phyloP scores from a whole-genome alignment of 37 sponge, comb jelly and placozoan genomes.

The Chondrosia reniformis region DNA sequence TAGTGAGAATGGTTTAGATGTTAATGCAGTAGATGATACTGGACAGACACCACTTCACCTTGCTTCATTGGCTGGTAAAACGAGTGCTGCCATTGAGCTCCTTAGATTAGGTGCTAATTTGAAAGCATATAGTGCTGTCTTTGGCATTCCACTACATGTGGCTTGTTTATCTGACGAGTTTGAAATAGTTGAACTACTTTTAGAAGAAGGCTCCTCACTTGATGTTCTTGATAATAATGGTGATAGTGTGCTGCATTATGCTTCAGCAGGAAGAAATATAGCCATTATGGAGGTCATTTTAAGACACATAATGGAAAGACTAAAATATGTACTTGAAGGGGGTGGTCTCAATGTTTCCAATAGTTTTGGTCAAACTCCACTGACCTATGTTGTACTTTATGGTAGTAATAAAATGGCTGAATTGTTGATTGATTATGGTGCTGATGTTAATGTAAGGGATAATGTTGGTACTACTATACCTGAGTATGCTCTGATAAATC shows the following conservation, averaged over 20 bases:
- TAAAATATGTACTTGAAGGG: neutral
- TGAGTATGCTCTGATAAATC: neutral
- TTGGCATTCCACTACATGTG: neutral
- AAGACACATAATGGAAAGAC: no score
- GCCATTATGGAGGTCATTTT: no score
- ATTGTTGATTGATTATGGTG: neutral
- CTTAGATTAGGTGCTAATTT: neutral
- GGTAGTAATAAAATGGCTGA: neutral
- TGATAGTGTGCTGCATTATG: no score
- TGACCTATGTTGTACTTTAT: neutral
- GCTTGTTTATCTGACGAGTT: neutral
- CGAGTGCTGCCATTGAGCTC: neutral
- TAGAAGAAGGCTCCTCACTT: conserved; percentile 6
- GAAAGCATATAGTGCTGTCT: neutral
- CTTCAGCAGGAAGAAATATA: no score
- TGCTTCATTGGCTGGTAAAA: neutral
- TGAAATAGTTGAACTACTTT: neutral
- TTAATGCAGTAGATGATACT: neutral
- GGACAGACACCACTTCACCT: neutral
- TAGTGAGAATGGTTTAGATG: neutral
- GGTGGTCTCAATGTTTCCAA: neutral
- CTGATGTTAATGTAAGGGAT: neutral
- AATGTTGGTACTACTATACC: neutral
- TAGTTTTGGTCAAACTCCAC: neutral
- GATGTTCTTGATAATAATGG: no score